These are phyloP conservation scores for Hippopotamyrus pictus DNA, from an alignment of 2,797 vertebrate species.

Conservation along the genomic window DNA sequence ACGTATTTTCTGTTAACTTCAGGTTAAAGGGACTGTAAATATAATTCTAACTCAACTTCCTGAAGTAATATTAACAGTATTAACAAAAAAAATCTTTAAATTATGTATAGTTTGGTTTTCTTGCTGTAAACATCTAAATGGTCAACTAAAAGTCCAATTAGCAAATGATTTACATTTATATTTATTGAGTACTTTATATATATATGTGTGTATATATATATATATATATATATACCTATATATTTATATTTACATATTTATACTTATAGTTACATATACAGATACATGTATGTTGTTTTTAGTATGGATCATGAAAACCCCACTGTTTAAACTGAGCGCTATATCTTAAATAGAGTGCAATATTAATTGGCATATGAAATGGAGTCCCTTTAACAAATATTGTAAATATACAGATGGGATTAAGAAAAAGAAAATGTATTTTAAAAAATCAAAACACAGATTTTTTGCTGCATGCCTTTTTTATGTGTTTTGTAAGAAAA, in stretches of 20 bases:
- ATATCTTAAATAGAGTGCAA: constrained; percentile 89
- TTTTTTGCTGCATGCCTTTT: constrained; percentile 89
- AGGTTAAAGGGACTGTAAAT: constrained; percentile 99
- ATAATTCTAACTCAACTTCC: constrained; percentile 87
- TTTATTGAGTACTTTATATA: constrained; percentile 29
- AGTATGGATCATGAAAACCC: constrained; percentile 70
- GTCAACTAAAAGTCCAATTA: constrained; percentile 77
- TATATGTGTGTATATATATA: no score
- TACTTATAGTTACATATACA: constrained; percentile 49
- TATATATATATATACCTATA: constrained; percentile 28
- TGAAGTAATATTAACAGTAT: constrained; percentile 78
- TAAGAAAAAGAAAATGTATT: constrained; percentile 67
- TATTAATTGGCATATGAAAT: constrained; percentile 85
- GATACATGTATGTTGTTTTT: constrained; percentile 55
- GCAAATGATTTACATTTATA: constrained; percentile 43
- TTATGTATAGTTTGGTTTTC: constrained; percentile 69
- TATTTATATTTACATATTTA: constrained; percentile 44
- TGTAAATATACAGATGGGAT: constrained; percentile 82
- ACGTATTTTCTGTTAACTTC: constrained; percentile 90
- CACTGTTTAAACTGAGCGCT: constrained; percentile 80
- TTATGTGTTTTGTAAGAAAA: constrained; percentile 67
- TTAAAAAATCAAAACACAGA: constrained; percentile 72
- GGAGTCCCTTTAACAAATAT: constrained; percentile 99
- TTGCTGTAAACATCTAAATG: constrained; percentile 84
- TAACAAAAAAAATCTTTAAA: constrained; percentile 88